A percentile compares a stretch with the other conserved stretches of the same genome.
Evolutionary conservation across 2,888 invertebrate genomes (phyloP).

Genomic region (Rhogogaster chlorosoma): DNA sequence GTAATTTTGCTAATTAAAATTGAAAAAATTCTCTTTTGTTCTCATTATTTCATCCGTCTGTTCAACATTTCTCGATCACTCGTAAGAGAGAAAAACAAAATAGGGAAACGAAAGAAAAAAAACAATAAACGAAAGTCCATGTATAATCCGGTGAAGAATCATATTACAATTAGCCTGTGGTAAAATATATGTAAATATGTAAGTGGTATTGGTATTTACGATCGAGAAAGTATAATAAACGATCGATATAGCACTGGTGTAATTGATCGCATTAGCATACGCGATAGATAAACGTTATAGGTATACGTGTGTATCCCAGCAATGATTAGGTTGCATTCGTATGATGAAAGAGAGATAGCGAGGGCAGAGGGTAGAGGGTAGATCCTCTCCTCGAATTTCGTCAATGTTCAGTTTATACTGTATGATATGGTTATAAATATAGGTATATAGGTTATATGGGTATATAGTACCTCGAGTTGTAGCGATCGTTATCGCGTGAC

Average conservation of each 20-base stretch:
- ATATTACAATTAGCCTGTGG: background rate
- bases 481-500: conserved; percentile 45
- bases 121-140: background rate
- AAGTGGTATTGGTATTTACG: background rate
- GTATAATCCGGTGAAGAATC: background rate
- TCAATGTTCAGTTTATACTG: background rate
- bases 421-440: background rate
- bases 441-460: background rate
- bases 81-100: no score
- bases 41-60: no score
- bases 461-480: background rate
- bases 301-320: background rate
- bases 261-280: conserved; percentile 8
- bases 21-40: no score
- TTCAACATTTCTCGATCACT: no score
- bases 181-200: background rate
- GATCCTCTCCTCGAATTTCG: background rate
- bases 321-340: background rate
- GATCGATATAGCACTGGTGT: background rate
- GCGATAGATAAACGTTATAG: conserved; percentile 15
- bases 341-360: background rate
- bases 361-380: background rate
- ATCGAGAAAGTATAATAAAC: background rate
- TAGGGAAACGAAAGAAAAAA: background rate
- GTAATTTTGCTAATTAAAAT: no score